Percentiles rank a stretch among this genome's conserved stretches.
phyloP scores from a whole-genome alignment of 2,113 vertebrate genomes.

The Ochotona princeps region DNA sequence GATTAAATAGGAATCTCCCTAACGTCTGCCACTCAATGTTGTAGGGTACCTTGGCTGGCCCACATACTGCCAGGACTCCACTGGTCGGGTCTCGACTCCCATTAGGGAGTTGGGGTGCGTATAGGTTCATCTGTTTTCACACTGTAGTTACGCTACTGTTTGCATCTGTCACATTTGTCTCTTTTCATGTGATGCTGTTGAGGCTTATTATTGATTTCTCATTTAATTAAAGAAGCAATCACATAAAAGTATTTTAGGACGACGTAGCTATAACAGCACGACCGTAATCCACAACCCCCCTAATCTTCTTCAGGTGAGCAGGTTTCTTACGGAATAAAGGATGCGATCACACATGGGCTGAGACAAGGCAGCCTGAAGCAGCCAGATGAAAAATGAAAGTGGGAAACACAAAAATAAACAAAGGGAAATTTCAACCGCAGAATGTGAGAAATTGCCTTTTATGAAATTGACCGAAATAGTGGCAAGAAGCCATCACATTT shows the following conservation, averaged over 20 bases:
- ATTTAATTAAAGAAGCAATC: slow-evolving; percentile 29
- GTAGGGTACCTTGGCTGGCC: background rate
- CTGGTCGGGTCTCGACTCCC: background rate
- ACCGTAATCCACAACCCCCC: background rate
- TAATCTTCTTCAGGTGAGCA: slow-evolving; percentile 11
- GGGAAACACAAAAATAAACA: slow-evolving; percentile 54
- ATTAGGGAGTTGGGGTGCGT: background rate
- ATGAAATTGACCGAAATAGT: slow-evolving; percentile 45
- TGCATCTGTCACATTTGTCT: background rate
- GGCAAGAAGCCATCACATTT: slow-evolving; percentile 22
- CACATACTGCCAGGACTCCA: background rate
- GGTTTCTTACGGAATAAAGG: background rate
- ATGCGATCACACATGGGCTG: background rate
- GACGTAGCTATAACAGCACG: background rate
- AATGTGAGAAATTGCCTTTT: slow-evolving; percentile 14
- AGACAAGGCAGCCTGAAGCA: slow-evolving; percentile 8
- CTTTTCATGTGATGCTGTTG: background rate
- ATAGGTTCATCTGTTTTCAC: slow-evolving; percentile 1
- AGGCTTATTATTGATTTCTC: slow-evolving; percentile 21
- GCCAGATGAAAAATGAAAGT: background rate
- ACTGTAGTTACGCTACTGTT: background rate
- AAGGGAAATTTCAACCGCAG: background rate
- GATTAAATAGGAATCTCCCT: background rate
- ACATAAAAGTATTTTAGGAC: background rate
- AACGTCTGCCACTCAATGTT: background rate